Conservation (phyloP, 2,797 vertebrate species). For the Pelodytes ibericus region DNA sequence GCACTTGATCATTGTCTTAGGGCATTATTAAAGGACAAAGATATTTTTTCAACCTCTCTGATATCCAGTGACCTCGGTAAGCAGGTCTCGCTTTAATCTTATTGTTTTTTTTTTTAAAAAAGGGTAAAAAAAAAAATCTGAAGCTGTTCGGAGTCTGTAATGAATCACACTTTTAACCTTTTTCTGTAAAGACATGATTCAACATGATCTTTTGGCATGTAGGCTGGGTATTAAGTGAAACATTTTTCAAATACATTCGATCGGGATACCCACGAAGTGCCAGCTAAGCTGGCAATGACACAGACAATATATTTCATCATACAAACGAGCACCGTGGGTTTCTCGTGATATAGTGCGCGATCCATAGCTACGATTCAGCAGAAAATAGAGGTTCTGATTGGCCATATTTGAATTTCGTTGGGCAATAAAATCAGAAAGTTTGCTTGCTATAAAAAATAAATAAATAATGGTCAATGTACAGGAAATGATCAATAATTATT, state of each 20-base stretch:
- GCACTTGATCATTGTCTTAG: constrained; percentile 61
- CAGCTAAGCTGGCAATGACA: constrained; percentile 33
- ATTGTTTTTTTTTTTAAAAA: neutral
- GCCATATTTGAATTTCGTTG: no score
- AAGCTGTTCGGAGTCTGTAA: constrained; percentile 57
- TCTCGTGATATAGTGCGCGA: constrained; percentile 20
- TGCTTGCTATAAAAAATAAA: no score
- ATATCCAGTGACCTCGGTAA: constrained; percentile 74
- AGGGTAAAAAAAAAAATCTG: constrained; percentile 14
- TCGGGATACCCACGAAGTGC: constrained; percentile 35
- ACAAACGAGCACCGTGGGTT: constrained; percentile 11
- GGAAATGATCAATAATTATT: no score
- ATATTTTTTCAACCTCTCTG: constrained; percentile 70
- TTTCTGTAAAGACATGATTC: constrained; percentile 50
- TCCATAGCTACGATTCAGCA: no score
- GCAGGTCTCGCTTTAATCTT: constrained; percentile 67
- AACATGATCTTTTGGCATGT: constrained; percentile 29
- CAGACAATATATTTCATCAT: constrained; percentile 8
- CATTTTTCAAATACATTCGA: constrained; percentile 43
- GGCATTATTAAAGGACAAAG: constrained; percentile 64
- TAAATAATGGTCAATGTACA: no score
- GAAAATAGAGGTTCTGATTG: no score
- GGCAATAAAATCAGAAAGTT: no score
- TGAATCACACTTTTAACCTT: constrained; percentile 57
- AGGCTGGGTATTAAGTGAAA: constrained; percentile 12